These are phyloP conservation scores for Rotaria socialis DNA, from an alignment of 2,888 invertebrate species.

Conservation along the genomic window DNA sequence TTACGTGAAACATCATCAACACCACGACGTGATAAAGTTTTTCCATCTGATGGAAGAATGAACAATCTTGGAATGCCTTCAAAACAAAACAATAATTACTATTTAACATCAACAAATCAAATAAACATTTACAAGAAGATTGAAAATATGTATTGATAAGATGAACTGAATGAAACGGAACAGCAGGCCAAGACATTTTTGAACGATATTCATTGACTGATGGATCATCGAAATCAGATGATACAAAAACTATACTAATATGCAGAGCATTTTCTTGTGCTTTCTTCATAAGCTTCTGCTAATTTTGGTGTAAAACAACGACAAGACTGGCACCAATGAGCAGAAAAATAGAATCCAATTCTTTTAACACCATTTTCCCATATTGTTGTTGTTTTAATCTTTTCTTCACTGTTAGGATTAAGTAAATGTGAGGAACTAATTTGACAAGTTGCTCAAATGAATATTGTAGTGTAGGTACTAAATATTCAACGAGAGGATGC, in stretches of 20 bases:
- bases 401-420: background rate
- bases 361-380: background rate
- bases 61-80: background rate
- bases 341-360: conserved; percentile 19
- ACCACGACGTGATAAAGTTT: background rate
- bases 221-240: background rate
- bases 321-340: conserved; percentile 4
- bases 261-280: background rate
- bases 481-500: background rate
- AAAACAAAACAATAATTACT: background rate
- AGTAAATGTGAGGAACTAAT: background rate
- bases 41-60: background rate
- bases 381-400: background rate
- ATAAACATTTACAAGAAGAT: background rate
- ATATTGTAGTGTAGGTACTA: background rate
- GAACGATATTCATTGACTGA: background rate
- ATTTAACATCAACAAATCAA: background rate
- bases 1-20: background rate
- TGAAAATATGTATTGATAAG: background rate
- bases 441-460: background rate
- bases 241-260: background rate
- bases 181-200: background rate
- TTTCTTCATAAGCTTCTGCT: background rate
- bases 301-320: background rate
- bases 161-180: background rate